Evolutionary conservation across 2,888 invertebrate species (phyloP).

Genomic region (Philereme vetulata): DNA sequence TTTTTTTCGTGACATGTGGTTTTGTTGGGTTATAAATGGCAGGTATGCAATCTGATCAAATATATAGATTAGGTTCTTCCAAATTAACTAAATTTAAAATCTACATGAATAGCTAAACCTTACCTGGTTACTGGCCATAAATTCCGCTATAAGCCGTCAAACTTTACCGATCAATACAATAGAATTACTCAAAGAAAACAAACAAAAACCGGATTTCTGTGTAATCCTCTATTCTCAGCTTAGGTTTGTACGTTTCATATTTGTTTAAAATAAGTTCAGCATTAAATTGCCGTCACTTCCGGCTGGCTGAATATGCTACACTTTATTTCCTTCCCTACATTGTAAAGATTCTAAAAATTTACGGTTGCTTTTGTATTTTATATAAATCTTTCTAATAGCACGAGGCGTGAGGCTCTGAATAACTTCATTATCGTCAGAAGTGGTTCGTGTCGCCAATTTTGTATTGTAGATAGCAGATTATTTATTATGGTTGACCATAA

Average conservation of each 20-base stretch:
- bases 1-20: slow-evolving; percentile 39
- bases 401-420: slow-evolving; percentile 71
- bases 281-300: slow-evolving; percentile 74
- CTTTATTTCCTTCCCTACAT: slow-evolving; percentile 75
- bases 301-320: slow-evolving; percentile 74
- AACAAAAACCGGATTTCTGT: slow-evolving; percentile 81
- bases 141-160: slow-evolving; percentile 34
- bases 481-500: slow-evolving; percentile 51
- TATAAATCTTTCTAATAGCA: slow-evolving; percentile 79
- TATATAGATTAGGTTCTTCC: slow-evolving; percentile 13
- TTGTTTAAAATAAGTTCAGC: slow-evolving; percentile 74
- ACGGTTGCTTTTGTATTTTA: slow-evolving; percentile 63
- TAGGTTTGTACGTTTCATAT: slow-evolving; percentile 70
- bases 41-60: slow-evolving; percentile 23
- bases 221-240: slow-evolving; percentile 78
- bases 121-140: slow-evolving; percentile 22
- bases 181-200: slow-evolving; percentile 78
- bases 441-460: slow-evolving; percentile 61
- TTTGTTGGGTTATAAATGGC: slow-evolving; percentile 35
- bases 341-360: slow-evolving; percentile 68
- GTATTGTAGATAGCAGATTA: slow-evolving; percentile 40
- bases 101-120: not conserved
- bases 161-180: slow-evolving; percentile 54
- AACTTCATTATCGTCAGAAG: slow-evolving; percentile 52
- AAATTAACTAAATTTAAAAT: slow-evolving; percentile 19